Evolutionary conservation across 1,140 invertebrate genomes (phyloP).

Genomic region (Micrasema minimum): DNA sequence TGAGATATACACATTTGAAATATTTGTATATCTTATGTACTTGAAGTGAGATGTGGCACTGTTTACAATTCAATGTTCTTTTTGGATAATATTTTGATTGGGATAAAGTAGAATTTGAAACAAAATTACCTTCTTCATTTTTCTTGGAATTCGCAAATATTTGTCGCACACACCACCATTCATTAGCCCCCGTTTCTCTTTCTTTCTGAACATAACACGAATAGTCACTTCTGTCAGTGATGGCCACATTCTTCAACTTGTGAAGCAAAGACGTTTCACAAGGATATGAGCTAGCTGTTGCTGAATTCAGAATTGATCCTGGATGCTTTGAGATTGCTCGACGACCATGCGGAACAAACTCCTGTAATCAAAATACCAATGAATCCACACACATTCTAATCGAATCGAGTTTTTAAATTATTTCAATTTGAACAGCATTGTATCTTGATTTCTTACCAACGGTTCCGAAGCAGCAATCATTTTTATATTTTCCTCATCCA

Average conservation of each 20-base stretch:
- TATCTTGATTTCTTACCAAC: conserved; percentile 68
- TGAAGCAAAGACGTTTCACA: conserved; percentile 71
- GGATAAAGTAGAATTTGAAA: too few relatives aligned
- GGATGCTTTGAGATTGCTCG: conserved; percentile 83
- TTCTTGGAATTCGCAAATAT: conserved; percentile 59
- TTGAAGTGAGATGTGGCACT: too few relatives aligned
- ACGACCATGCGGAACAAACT: conserved; percentile 90
- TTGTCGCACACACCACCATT: conserved; percentile 79
- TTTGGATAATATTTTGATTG: too few relatives aligned
- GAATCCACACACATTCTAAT: not conserved
- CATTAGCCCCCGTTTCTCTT: conserved; percentile 58
- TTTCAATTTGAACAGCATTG: not conserved
- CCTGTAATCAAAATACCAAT: conserved; percentile 65
- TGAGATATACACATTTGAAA: too few relatives aligned
- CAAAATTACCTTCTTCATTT: conserved; percentile 46
- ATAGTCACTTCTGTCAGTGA: conserved; percentile 69
- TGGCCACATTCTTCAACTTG: conserved; percentile 78
- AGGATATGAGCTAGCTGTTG: conserved; percentile 58
- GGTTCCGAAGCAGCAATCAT: conserved; percentile 86
- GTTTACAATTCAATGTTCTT: too few relatives aligned
- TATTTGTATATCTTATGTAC: too few relatives aligned
- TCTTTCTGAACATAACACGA: conserved; percentile 53
- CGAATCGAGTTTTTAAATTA: not conserved
- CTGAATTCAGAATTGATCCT: conserved; percentile 66
- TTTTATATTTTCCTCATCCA: conserved; percentile 78